Base-by-base conservation (phyloP, 2,888 invertebrate species). In the Thecophora atra region DNA sequence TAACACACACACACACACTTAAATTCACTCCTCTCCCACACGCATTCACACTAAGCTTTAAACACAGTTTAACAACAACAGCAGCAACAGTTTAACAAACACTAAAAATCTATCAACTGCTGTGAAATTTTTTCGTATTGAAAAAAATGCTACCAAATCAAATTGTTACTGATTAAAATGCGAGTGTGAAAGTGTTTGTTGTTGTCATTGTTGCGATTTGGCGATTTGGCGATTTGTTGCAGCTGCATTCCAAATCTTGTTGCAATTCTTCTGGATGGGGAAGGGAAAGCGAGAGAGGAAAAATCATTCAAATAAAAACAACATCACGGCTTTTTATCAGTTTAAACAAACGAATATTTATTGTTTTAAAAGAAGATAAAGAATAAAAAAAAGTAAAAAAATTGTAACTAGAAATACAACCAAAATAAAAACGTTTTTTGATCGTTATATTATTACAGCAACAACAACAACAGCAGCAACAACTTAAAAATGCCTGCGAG, bases 401-500 rank as follows among this genome's bases (percentile, higher is more conserved):
- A 4, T 17, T n/a, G 47, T 17, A 13, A n/a, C 47, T 17, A 47
- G n/a, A 13, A 47, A 47, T n/a, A 47, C 47, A 17, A 7, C 44
- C 7, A 47, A 13, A 47, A 47, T 3, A 17, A 47, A 13, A 47
- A 47, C 13, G 4, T 30, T 30, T 30, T 4, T 30, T 30, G 30
- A 30, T 30, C 8, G 19, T 3, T 7, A 51, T 17, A n/a, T 51
- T 51, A n/a, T 21, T 21, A 56, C 6, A 56, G 21, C 21, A 56
- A 56, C 56, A 56, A 21, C 26, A 56, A 56, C 56, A 21, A n/a
- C 21, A 56, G 21, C 26, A 56, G 21, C 56, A 56, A 11, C 56
- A 56, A 56, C 26, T 21, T 4, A 19, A 21, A 54, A 54, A 54
- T 21, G 54, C 54, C 54, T 51, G 17, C 15, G 4, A 51, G 11